These are phyloP conservation scores for Sycophila texana DNA, from an alignment of 2,888 invertebrate species.

Conservation along the genomic window DNA sequence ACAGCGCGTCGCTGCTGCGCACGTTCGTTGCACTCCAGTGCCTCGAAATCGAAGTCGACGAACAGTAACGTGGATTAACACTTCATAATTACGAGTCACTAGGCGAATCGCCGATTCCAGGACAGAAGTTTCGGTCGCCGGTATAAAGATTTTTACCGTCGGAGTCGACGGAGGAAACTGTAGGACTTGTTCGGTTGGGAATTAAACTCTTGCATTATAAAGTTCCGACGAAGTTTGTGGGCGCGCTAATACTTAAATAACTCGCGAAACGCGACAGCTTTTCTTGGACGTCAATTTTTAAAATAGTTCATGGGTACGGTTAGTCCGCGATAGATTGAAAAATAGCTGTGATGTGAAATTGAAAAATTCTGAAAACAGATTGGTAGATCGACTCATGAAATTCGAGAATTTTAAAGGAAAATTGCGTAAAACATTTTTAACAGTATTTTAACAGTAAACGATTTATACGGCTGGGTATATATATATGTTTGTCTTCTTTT, in stretches of 20 bases:
- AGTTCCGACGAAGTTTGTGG: background rate
- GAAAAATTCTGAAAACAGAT: no score
- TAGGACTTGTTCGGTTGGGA: background rate
- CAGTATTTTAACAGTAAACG: no score
- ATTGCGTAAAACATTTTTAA: no score
- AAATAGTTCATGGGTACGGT: background rate
- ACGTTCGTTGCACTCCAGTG: background rate
- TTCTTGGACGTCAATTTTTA: background rate
- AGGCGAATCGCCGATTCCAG: slow-evolving; percentile 16
- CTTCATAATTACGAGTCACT: slow-evolving; percentile 30
- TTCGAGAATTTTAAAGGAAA: no score
- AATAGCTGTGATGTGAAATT: no score
- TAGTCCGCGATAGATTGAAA: background rate
- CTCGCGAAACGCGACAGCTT: no score
- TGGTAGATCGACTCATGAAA: no score
- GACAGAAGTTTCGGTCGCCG: background rate
- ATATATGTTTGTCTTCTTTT: no score
- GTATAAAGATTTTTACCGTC: background rate
- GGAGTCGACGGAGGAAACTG: background rate
- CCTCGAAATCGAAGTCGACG: background rate
- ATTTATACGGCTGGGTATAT: no score
- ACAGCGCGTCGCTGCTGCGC: background rate
- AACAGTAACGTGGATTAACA: slow-evolving; percentile 28
- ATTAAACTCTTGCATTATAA: slow-evolving; percentile 18
- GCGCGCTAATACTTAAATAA: background rate